Conservation (phyloP, 30 jellyfish, hydroid and myxozoan genomes). For the Hydra vulgaris region DNA sequence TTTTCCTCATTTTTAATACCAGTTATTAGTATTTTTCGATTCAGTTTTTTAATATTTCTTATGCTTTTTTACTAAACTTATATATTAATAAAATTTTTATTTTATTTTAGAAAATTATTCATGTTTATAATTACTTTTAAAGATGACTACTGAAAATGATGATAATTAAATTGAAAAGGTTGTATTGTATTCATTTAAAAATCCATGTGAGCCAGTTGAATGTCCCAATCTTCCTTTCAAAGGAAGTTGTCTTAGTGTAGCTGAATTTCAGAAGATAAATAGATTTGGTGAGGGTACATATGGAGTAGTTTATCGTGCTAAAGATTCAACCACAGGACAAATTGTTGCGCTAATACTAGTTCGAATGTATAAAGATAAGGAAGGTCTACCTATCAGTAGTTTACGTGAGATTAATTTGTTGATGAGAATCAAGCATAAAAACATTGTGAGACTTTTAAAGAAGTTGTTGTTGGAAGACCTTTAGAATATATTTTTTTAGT, state of each 20-base stretch:
- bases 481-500: conserved; percentile 71
- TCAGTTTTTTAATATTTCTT: no score
- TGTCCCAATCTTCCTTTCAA: conserved; percentile 25
- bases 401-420: conserved; percentile 72
- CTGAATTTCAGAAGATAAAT: conserved; percentile 87
- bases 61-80: no score
- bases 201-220: conserved; percentile 6
- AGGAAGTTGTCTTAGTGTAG: conserved; percentile 82
- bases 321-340: conserved; percentile 54
- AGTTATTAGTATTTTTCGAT: no score
- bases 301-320: conserved; percentile 95
- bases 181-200: conserved; percentile 14
- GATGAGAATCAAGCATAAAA: conserved; percentile 43
- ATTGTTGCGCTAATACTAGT: conserved; percentile 88
- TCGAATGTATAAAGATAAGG: conserved; percentile 87
- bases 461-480: conserved; percentile 86
- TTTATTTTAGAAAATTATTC: no score
- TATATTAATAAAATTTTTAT: no score
- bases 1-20: no score
- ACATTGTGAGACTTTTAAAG: conserved; percentile 64
- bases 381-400: conserved; percentile 93
- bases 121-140: no score
- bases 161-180: no score
- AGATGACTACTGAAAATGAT: no score
- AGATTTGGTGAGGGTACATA: conserved; percentile 97